Conservation (phyloP, 2,888 invertebrate genomes). For the Dasysyrphus albostriatus region DNA sequence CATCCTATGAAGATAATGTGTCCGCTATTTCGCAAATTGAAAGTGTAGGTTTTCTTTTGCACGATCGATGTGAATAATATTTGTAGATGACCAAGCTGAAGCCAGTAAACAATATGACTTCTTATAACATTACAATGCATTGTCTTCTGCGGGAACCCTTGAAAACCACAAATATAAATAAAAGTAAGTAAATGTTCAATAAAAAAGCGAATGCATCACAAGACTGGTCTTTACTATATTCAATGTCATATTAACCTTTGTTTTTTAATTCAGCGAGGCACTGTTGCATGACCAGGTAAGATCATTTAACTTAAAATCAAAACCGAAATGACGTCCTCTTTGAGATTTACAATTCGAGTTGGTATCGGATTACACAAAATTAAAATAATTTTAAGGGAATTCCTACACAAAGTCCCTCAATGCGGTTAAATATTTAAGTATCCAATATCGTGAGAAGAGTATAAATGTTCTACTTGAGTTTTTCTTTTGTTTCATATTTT, state of each 20-base stretch:
- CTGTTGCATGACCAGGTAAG: conserved; percentile 44
- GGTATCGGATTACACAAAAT: conserved; percentile 39
- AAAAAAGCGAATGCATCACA: too few relatives aligned
- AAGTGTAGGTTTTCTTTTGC: too few relatives aligned
- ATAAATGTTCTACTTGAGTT: conserved; percentile 2
- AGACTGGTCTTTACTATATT: too few relatives aligned
- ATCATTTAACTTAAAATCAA: neutral
- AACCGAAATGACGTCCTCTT: neutral
- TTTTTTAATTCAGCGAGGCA: conserved; percentile 5
- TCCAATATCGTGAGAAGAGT: conserved; percentile 62
- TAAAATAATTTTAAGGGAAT: conserved; percentile 17
- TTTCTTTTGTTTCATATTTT: conserved; percentile 9
- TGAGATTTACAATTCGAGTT: neutral
- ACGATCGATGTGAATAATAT: too few relatives aligned
- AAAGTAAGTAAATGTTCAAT: too few relatives aligned
- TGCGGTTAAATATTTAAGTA: neutral
- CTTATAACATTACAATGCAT: too few relatives aligned
- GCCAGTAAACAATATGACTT: too few relatives aligned
- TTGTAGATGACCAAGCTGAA: too few relatives aligned
- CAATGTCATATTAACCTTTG: neutral
- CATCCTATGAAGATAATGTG: too few relatives aligned
- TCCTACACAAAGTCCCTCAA: neutral
- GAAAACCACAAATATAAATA: too few relatives aligned
- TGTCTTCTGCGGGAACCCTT: too few relatives aligned
- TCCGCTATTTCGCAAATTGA: too few relatives aligned